These are phyloP conservation scores for Diloba caeruleocephala DNA, from an alignment of 2,888 invertebrate species.

Conservation along the genomic window DNA sequence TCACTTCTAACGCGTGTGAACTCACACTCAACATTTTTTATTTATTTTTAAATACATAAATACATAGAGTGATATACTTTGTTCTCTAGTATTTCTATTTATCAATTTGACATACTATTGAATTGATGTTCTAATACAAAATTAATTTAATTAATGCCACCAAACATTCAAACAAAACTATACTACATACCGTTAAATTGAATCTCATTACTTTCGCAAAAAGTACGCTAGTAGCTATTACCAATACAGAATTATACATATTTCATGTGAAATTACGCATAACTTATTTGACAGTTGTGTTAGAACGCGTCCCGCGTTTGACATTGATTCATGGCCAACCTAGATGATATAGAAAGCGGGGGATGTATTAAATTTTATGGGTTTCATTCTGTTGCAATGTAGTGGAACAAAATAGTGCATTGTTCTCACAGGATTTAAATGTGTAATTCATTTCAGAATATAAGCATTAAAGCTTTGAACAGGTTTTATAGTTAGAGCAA, in stretches of 20 bases:
- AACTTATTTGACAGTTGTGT: slow-evolving; percentile 55
- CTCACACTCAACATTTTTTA: too few relatives aligned
- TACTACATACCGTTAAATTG: slow-evolving; percentile 7
- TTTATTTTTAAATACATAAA: too few relatives aligned
- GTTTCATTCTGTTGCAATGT: slow-evolving; percentile 60
- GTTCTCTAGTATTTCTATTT: too few relatives aligned
- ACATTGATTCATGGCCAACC: slow-evolving; percentile 54
- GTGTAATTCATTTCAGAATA: slow-evolving; percentile 47
- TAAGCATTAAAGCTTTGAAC: slow-evolving; percentile 26
- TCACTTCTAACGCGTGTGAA: too few relatives aligned
- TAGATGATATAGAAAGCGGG: slow-evolving; percentile 36
- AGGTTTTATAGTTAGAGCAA: slow-evolving; percentile 9
- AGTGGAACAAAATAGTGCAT: slow-evolving; percentile 58
- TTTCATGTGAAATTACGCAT: slow-evolving; percentile 54
- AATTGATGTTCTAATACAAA: too few relatives aligned
- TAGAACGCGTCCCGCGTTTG: slow-evolving; percentile 51
- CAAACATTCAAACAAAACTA: too few relatives aligned
- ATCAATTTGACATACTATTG: too few relatives aligned
- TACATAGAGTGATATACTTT: too few relatives aligned
- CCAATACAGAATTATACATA: slow-evolving; percentile 41
- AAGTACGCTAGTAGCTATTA: slow-evolving; percentile 37
- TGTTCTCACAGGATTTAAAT: slow-evolving; percentile 49
- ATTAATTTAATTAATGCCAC: too few relatives aligned
- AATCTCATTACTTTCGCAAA: slow-evolving; percentile 9
- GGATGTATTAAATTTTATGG: slow-evolving; percentile 52